These are phyloP conservation scores for Eristalinus aeneus DNA, from an alignment of 2,888 invertebrate genomes.

Conservation along the genomic window DNA sequence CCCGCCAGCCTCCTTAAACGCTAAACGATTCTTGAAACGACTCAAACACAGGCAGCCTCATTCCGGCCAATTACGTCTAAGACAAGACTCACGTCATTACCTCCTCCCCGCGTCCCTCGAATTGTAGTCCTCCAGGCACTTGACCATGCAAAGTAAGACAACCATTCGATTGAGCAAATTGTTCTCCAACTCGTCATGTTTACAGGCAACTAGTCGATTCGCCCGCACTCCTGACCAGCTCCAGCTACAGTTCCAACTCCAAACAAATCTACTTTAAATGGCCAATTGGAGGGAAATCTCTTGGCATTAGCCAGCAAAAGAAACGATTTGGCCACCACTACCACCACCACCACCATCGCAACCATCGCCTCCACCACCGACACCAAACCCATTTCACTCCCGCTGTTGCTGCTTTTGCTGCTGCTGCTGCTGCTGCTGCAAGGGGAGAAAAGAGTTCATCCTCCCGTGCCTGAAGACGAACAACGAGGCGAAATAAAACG, in stretches of 20 bases:
- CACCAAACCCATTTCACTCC: neutral
- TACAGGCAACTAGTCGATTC: constrained; percentile 29
- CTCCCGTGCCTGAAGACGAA: neutral
- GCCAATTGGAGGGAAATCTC: constrained; percentile 58
- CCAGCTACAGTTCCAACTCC: constrained; percentile 13
- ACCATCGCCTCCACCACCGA: neutral
- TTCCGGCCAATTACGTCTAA: neutral
- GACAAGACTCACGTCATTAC: neutral
- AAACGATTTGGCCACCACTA: constrained; percentile 51
- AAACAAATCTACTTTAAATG: constrained; percentile 61
- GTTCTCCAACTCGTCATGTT: constrained; percentile 36
- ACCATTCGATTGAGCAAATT: constrained; percentile 5
- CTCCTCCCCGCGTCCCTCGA: neutral
- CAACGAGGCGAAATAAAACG: constrained; percentile 23
- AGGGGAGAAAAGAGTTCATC: constrained; percentile 31
- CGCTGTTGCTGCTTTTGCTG: neutral
- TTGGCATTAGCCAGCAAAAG: constrained; percentile 56
- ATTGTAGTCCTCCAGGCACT: neutral
- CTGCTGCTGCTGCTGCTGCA: neutral
- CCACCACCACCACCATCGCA: neutral
- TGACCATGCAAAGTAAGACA: constrained; percentile 4
- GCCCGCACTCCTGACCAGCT: constrained; percentile 20
- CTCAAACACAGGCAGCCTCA: neutral
- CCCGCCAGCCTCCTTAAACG: neutral
- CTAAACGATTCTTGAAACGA: neutral